These are phyloP conservation scores for Florisuga fusca DNA, from an alignment of 2,797 vertebrate species.

Conservation along the genomic window DNA sequence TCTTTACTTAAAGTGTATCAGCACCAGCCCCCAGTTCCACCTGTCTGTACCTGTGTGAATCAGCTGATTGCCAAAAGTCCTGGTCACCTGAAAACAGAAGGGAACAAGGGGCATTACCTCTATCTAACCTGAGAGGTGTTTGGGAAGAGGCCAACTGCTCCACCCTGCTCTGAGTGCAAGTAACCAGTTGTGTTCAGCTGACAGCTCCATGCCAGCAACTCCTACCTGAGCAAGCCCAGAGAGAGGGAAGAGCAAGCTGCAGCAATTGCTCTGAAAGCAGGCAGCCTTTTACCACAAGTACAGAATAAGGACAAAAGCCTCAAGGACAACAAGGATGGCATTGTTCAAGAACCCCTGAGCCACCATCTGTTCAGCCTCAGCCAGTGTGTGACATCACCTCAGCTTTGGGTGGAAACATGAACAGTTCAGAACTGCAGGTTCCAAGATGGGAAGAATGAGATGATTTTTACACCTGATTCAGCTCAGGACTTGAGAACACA, in stretches of 20 bases:
- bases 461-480: neutral
- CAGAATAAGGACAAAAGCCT: slow-evolving; percentile 7
- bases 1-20: neutral
- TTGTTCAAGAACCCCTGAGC: neutral
- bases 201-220: neutral
- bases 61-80: neutral
- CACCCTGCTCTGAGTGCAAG: neutral
- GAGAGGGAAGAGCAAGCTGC: neutral
- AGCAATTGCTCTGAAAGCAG: neutral
- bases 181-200: neutral
- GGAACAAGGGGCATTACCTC: neutral
- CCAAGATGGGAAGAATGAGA: neutral
- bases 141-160: neutral
- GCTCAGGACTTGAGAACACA: neutral
- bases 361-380: neutral
- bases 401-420: neutral
- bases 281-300: neutral
- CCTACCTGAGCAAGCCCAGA: neutral
- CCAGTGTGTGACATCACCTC: neutral
- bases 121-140: neutral
- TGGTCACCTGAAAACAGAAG: neutral
- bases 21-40: neutral
- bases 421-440: neutral
- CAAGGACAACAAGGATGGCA: neutral
- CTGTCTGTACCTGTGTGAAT: neutral